Base-by-base conservation (phyloP, 2,888 invertebrate genomes). In the Operophtera brumata region DNA sequence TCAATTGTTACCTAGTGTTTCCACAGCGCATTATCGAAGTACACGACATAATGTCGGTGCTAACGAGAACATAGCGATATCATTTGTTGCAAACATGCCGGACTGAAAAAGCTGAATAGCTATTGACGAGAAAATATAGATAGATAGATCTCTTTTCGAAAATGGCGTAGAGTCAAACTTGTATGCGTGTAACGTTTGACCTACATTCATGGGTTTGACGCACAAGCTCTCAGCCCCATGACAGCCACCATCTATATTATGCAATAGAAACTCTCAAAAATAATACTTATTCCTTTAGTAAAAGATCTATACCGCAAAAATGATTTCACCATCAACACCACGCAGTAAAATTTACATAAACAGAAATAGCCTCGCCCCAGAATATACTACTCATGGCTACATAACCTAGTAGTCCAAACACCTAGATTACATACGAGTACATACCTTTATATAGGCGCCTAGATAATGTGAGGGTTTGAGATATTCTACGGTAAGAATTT, bases 271-370 rank as follows among this genome's bases (percentile, higher is more conserved):
- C 20, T 20, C 20, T 20, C 20, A 20, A 20, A 20, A 3, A 20
- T 2, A 20, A 20, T 20, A 20, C 20, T 20, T 20, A 20, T 20
- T 9, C 8, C 30, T 7, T 6, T 9, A 30, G 44, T 34, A 20
- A n/a, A 20, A 10, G 4, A 50, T 48, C 43, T 42, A 47, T 39
- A 54, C 34, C 48, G 30, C 46, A 52, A 51, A 51, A 60, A 50
- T 55, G 45, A 57, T 58, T 57, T 53, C 52, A 55, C 35, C n/a
- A 46, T 26, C 36, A 39, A 66, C 71, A 72, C 72, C 71, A 71
- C 46, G 47, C 47, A 37, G 54, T 61, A 57, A 61, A 65, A 61
- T 68, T 70, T 65, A 70, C 70, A 59, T 57, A 64, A 69, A 70
- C 71, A 70, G 69, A 56, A 46, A 20, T 11, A 14, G 54, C 69